Evolutionary conservation across 2,797 vertebrate genomes (phyloP).

Genomic region (Scarus forsteni): DNA sequence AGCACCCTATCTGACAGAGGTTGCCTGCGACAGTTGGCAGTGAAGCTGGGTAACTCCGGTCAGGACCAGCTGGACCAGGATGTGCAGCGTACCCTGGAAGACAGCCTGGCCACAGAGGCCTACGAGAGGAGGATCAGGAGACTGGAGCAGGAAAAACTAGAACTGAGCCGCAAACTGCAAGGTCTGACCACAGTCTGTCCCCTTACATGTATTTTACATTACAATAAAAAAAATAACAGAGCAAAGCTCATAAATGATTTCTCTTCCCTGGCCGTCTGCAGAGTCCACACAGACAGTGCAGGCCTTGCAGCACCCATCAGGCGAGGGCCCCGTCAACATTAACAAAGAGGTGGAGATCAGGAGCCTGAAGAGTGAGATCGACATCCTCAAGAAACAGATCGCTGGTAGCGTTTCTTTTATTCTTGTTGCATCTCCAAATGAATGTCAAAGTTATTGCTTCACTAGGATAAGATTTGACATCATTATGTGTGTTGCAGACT

Average conservation of each 20-base stretch:
- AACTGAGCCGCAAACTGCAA: slow-evolving; percentile 96
- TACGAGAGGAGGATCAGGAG: slow-evolving; percentile 97
- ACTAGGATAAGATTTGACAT: not conserved
- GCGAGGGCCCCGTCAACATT: slow-evolving; percentile 85
- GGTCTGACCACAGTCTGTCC: slow-evolving; percentile 76
- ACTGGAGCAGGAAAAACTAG: slow-evolving; percentile 96
- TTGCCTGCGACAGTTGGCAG: slow-evolving; percentile 82
- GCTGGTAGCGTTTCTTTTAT: slow-evolving; percentile 81
- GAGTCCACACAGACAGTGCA: slow-evolving; percentile 97
- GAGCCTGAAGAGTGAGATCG: slow-evolving; percentile 95
- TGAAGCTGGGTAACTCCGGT: slow-evolving; percentile 71
- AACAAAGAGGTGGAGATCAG: slow-evolving; percentile 97
- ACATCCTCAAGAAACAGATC: slow-evolving; percentile 94
- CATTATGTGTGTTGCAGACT: slow-evolving; percentile 81
- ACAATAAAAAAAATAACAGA: not conserved
- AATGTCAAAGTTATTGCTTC: not conserved
- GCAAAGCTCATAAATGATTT: not conserved
- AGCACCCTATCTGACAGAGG: slow-evolving; percentile 95
- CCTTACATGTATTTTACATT: not conserved
- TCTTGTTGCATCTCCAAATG: too few species aligned
- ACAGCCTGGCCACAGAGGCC: slow-evolving; percentile 95
- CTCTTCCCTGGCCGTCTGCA: slow-evolving; percentile 55
- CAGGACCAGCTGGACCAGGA: slow-evolving; percentile 86
- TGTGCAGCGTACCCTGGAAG: slow-evolving; percentile 92
- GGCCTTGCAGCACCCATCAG: slow-evolving; percentile 90